Evolutionary conservation across 2,113 vertebrate genomes (phyloP).

Genomic region (Emydocephalus ijimae): DNA sequence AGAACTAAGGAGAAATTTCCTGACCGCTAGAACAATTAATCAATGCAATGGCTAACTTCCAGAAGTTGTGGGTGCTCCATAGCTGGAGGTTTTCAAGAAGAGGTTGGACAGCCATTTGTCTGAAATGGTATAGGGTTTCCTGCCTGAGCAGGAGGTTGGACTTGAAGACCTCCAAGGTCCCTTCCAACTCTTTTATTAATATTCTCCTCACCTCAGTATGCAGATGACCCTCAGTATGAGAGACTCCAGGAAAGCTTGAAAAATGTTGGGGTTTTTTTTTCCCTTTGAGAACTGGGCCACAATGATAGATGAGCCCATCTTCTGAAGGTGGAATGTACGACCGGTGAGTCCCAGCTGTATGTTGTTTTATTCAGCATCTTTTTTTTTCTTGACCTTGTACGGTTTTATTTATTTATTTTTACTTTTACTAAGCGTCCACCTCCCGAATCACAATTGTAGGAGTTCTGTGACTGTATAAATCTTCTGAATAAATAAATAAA

Average conservation of each 20-base stretch:
- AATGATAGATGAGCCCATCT: not conserved
- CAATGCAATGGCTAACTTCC: not conserved
- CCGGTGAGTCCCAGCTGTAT: not conserved
- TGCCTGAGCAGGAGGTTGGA: not conserved
- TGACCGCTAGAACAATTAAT: not conserved
- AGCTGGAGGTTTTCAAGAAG: not conserved
- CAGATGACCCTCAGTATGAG: not conserved
- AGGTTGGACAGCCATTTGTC: not conserved
- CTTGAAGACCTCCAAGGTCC: not conserved
- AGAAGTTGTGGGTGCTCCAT: not conserved
- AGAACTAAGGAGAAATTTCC: not conserved
- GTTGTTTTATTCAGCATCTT: not conserved
- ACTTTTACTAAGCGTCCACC: not conserved
- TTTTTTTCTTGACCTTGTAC: not conserved
- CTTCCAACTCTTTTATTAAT: not conserved
- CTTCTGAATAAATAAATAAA: not conserved
- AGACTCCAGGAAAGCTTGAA: not conserved
- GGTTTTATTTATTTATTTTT: not conserved
- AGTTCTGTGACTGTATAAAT: not conserved
- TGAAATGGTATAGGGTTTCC: not conserved
- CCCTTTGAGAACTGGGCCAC: not conserved
- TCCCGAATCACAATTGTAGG: not conserved
- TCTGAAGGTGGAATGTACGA: not conserved
- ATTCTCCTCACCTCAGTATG: not conserved
- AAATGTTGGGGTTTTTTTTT: not conserved